Conservation (phyloP, 2,113 vertebrate genomes). For the Carassius gibelio region DNA sequence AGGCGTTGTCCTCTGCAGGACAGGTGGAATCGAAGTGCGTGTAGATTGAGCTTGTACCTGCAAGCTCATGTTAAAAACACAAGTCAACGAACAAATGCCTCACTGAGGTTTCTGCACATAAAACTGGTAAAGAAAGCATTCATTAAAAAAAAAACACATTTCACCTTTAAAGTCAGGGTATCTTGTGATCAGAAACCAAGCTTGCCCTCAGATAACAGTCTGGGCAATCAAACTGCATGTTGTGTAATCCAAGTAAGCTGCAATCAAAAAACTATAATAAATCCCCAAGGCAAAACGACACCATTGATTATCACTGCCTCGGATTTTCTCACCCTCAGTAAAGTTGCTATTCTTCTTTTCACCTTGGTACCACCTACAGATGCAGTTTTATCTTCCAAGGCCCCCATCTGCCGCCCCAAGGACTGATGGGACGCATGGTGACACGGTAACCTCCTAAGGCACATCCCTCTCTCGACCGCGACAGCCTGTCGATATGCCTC, state of each 20-base stretch:
- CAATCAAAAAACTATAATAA: conserved; percentile 22
- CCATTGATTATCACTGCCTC: not conserved
- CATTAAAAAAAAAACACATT: not conserved
- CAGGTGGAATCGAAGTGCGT: not conserved
- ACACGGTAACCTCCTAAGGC: conserved; percentile 44
- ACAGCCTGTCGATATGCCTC: conserved; percentile 52
- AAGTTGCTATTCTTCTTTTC: conserved; percentile 2
- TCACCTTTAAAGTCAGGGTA: not conserved
- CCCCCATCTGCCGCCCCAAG: conserved; percentile 12
- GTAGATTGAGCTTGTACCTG: not conserved
- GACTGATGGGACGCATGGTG: conserved; percentile 44
- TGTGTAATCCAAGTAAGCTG: not conserved
- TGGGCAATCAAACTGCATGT: not conserved
- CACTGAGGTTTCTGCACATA: not conserved
- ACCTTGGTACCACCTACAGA: not conserved
- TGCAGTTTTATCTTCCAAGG: conserved; percentile 1
- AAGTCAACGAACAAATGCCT: not conserved
- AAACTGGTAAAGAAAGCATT: not conserved
- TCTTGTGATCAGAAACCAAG: conserved; percentile 2
- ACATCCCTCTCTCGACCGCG: conserved; percentile 18
- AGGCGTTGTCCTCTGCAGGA: not conserved
- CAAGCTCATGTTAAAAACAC: not conserved
- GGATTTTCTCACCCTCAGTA: not conserved
- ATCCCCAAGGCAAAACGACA: not conserved
- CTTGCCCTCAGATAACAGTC: not conserved